Base-by-base conservation (phyloP, 2,113 vertebrate genomes). In the Danionella cerebrum region DNA sequence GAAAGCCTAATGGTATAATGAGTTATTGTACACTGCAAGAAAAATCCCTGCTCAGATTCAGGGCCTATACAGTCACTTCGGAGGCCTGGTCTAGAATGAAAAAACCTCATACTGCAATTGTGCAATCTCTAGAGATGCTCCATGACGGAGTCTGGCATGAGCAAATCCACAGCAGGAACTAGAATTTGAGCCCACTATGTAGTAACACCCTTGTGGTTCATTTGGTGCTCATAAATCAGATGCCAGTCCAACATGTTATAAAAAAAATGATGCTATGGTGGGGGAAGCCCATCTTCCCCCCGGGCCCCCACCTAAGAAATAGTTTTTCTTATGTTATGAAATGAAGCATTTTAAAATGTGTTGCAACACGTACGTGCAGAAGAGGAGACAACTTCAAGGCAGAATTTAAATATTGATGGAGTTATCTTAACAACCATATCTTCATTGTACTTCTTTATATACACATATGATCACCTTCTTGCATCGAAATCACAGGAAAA, bases 51-150 rank as follows among this genome's bases (percentile, higher is more conserved):
- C 19, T 38, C 53, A 50, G 65, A 51, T 72, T 44, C 29, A 60
- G 53, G 65, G 35, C 35, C 14, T 47, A 21, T 27, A 11, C 47
- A 65, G 59, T 48, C 59, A 39, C 72, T 70, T 65, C 25, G 18
- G 47, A 53, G 47, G 29, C 66, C 41, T 59, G 19, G 52, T 36
- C 29, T 52, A 38, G 16, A 69, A 48, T 21, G 18, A 54, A 66
- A 62, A 72, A 73, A 69, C 62, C n/a, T n/a, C 67, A 52, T 22
- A 12, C 19, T 25, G 54, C 27, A 18, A 64, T 64, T 39, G 35
- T 11, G 39, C 47, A 64, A 22, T 48, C 44, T 22, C 12, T 39
- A 12, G 50, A 31, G 53, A 39, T 38, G 21, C 22, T 53, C 67
- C 21, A 16, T 18, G 53, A 63, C 54, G 48, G 38, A 59, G 24